phyloP scores from a whole-genome alignment of 64 coral and sea anemone genomes.

The Catalaphyllia jardinei region DNA sequence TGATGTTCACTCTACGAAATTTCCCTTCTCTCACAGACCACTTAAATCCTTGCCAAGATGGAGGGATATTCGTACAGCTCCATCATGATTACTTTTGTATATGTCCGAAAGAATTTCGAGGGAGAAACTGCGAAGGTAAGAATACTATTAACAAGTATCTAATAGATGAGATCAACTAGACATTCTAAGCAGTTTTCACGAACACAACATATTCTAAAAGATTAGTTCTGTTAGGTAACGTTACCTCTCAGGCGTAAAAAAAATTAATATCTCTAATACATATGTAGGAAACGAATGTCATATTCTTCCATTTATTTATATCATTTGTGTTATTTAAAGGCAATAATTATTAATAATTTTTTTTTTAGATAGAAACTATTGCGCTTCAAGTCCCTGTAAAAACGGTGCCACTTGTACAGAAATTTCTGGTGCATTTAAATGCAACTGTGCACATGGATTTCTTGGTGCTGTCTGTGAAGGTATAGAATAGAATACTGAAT shows the following conservation, averaged over 20 bases:
- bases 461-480: slow-evolving; percentile 89
- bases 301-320: too few species aligned
- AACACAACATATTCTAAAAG: too few species aligned
- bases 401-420: slow-evolving; percentile 92
- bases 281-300: too few species aligned
- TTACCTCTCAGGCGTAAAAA: too few species aligned
- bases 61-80: slow-evolving; percentile 85
- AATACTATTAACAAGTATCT: background rate
- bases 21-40: slow-evolving; percentile 49
- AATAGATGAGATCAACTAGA: too few species aligned
- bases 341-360: background rate
- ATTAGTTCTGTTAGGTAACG: too few species aligned
- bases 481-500: slow-evolving; percentile 3
- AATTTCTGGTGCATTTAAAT: slow-evolving; percentile 68
- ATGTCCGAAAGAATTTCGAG: slow-evolving; percentile 83
- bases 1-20: background rate
- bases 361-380: slow-evolving; percentile 74
- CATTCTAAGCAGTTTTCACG: too few species aligned
- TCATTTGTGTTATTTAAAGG: too few species aligned
- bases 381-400: slow-evolving; percentile 78
- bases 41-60: slow-evolving; percentile 84
- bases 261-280: background rate
- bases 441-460: slow-evolving; percentile 81
- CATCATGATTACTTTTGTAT: slow-evolving; percentile 95
- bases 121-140: slow-evolving; percentile 95